These are phyloP conservation scores for Drosophila kanekoi DNA, from an alignment of 2,888 invertebrate species.

Conservation along the genomic window DNA sequence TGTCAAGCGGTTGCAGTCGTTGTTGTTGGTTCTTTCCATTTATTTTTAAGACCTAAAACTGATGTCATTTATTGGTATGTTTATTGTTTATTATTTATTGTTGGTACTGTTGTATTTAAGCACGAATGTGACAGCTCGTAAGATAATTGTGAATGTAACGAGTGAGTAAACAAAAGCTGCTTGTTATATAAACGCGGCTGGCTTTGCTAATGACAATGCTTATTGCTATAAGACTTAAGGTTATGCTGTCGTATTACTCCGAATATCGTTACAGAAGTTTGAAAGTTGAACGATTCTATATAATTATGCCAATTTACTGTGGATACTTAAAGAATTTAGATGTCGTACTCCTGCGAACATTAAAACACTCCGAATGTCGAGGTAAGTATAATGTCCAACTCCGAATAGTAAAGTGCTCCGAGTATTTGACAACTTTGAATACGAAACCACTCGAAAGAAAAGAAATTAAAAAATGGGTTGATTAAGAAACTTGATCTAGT, in stretches of 20 bases:
- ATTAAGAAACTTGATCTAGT: neutral
- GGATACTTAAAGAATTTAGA: neutral
- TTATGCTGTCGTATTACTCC: neutral
- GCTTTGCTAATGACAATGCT: constrained; percentile 1
- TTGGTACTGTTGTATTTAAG: constrained; percentile 25
- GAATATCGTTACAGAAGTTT: neutral
- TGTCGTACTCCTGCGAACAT: neutral
- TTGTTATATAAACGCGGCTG: constrained; percentile 1
- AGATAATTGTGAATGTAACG: constrained; percentile 54
- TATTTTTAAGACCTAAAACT: constrained; percentile 58
- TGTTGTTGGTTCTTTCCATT: constrained; percentile 42
- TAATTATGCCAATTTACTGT: neutral
- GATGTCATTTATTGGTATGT: constrained; percentile 69
- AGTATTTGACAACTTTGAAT: neutral
- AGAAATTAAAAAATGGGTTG: too few species aligned
- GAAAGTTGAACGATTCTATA: neutral
- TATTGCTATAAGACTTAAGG: constrained; percentile 7
- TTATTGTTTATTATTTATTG: constrained; percentile 60
- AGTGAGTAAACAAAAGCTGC: constrained; percentile 27
- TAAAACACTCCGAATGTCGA: neutral
- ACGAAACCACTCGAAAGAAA: neutral
- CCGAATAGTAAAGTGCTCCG: neutral
- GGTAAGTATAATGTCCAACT: neutral
- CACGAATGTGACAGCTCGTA: constrained; percentile 46
- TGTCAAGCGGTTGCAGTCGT: constrained; percentile 52